Base-by-base conservation (phyloP, 2,888 invertebrate genomes). In the Lycophotia porphyrea region DNA sequence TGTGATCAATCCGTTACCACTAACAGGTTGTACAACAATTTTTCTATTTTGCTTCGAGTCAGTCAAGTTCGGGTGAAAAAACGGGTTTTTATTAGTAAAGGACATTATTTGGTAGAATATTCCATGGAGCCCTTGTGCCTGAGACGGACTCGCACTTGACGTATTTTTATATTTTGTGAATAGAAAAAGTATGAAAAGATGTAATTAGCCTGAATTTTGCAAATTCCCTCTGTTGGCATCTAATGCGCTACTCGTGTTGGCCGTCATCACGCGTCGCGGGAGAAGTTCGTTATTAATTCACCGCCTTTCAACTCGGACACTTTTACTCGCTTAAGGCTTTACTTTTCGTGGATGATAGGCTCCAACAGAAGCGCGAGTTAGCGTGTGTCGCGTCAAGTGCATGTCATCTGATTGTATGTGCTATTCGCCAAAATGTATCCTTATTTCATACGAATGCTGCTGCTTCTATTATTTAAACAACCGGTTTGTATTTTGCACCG, bases 241-340 rank as follows among this genome's bases (percentile, higher is more conserved):
- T 96, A 96, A 96, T 96, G 96, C 96, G 94, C 93, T 94, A 96
- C 95, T 94, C 96, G 93, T 96, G 96, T 96, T 92, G 94, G 95
- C 95, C 95, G 96, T 96, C 96, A 96, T 94, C 95, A 95, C 94
- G 95, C 94, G 94, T 95, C 95, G 95, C 95, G 94, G 94, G 93
- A 93, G 94, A 94, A 95, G 93, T 95, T 95, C 94, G 92, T 96
- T 96, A 95, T 94, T 95, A 95, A 96, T 96, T 96, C 96, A 96
- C 91, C 91, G 92, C 92, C 91, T 93, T 91, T 94, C 93, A 92
- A 93, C 93, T 95, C 87, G 85, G 92, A 91, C 90, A 92, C 91
- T 94, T 94, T 93, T 94, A 91, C 92, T 88, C 91, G 90, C 91
- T 91, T 92, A 92, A 88, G 80, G 88, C 90, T 90, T 91, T 91